Evolutionary conservation across 2,113 vertebrate species (phyloP).

Genomic region (Osmerus eperlanus): DNA sequence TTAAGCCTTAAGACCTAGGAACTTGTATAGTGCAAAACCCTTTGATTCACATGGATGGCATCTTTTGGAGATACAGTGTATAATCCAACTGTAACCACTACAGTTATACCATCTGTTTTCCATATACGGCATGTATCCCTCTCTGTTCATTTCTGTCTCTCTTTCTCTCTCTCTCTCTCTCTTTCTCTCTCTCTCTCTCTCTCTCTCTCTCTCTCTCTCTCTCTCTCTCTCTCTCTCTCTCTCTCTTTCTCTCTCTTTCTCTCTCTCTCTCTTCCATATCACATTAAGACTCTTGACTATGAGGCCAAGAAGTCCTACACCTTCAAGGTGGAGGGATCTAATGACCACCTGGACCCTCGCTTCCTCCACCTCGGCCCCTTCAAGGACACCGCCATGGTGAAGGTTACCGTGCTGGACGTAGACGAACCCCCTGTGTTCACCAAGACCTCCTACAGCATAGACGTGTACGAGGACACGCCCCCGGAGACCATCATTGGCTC

Average conservation of each 20-base stretch:
- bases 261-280: neutral
- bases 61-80: too few relatives aligned
- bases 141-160: neutral
- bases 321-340: constrained; percentile 88
- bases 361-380: constrained; percentile 86
- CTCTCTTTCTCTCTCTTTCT: neutral
- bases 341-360: constrained; percentile 80
- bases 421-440: constrained; percentile 89
- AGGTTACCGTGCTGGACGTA: constrained; percentile 84
- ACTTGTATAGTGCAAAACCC: too few relatives aligned
- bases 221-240: too few relatives aligned
- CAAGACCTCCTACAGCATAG: constrained; percentile 79
- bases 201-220: too few relatives aligned
- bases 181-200: too few relatives aligned
- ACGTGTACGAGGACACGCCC: constrained; percentile 86
- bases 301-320: constrained; percentile 88
- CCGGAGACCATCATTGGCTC: constrained; percentile 84
- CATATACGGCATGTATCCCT: neutral
- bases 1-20: neutral
- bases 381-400: constrained; percentile 87
- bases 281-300: constrained; percentile 81
- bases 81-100: too few relatives aligned
- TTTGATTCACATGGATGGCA: too few relatives aligned
- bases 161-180: neutral
- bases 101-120: too few relatives aligned